Evolutionary conservation across 1,140 invertebrate genomes (phyloP).

Genomic region (Antheraea pernyi): DNA sequence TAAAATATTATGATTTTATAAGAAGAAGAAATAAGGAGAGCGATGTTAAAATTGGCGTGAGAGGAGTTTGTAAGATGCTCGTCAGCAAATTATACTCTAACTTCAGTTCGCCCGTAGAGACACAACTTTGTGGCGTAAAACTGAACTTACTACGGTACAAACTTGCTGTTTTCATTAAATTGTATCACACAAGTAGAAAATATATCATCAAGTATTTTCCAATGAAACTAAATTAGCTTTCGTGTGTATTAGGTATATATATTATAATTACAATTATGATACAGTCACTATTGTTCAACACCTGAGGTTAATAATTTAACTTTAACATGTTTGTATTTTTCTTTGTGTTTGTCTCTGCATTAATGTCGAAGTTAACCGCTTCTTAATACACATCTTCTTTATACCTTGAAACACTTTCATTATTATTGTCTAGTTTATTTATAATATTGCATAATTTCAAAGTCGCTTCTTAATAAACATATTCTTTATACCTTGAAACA

Average conservation of each 20-base stretch:
- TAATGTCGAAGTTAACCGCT: too few species aligned
- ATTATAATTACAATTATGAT: background rate
- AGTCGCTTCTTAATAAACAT: too few species aligned
- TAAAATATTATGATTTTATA: conserved; percentile 23
- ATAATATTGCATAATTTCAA: too few species aligned
- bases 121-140: conserved; percentile 47
- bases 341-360: too few species aligned
- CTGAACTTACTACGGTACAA: conserved; percentile 56
- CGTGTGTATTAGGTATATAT: background rate
- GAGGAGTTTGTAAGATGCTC: conserved; percentile 56
- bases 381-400: too few species aligned
- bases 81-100: conserved; percentile 69
- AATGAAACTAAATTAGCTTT: background rate
- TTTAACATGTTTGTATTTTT: too few species aligned
- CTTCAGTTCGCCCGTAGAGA: conserved; percentile 51
- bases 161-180: conserved; percentile 71
- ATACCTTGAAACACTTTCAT: too few species aligned
- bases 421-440: too few species aligned
- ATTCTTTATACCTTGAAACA: too few species aligned
- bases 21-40: conserved; percentile 36
- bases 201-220: background rate
- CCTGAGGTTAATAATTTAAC: too few species aligned
- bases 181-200: conserved; percentile 26
- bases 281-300: too few species aligned
- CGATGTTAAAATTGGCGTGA: conserved; percentile 44